Percentiles rank a stretch among this genome's conserved stretches.
Conservation (phyloP, 1,140 invertebrate genomes). For the Calliopsis andreniformis region DNA sequence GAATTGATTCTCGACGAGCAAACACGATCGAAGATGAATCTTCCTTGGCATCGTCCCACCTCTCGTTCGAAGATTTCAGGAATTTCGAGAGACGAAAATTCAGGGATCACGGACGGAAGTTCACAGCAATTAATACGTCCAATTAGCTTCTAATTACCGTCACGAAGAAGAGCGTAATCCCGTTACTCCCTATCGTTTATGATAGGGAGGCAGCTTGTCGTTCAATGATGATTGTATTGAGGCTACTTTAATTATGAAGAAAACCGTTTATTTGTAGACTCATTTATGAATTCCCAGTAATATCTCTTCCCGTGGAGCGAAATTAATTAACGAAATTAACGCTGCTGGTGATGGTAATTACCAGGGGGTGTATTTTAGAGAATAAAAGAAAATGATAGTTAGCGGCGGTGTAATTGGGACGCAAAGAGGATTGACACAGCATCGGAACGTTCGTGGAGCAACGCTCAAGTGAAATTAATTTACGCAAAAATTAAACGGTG, state of each 20-base stretch:
- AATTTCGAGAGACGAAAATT: background rate
- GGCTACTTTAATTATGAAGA: background rate
- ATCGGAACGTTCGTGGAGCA: too few relatives aligned
- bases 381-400: too few relatives aligned
- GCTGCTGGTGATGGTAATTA: too few relatives aligned
- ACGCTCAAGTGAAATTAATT: background rate
- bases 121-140: conserved; percentile 25
- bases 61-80: background rate
- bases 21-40: background rate
- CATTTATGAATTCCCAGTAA: background rate
- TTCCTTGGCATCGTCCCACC: background rate
- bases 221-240: background rate
- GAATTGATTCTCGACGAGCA: background rate
- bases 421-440: background rate
- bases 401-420: too few relatives aligned
- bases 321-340: background rate
- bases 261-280: conserved; percentile 2
- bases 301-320: background rate
- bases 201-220: background rate
- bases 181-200: conserved; percentile 7
- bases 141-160: conserved; percentile 29
- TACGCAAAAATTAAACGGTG: conserved; percentile 32
- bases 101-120: background rate
- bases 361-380: too few relatives aligned
- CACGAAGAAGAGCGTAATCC: background rate